phyloP scores from a whole-genome alignment of 2,888 invertebrate genomes.

The Callyntrura guangdongensis region DNA sequence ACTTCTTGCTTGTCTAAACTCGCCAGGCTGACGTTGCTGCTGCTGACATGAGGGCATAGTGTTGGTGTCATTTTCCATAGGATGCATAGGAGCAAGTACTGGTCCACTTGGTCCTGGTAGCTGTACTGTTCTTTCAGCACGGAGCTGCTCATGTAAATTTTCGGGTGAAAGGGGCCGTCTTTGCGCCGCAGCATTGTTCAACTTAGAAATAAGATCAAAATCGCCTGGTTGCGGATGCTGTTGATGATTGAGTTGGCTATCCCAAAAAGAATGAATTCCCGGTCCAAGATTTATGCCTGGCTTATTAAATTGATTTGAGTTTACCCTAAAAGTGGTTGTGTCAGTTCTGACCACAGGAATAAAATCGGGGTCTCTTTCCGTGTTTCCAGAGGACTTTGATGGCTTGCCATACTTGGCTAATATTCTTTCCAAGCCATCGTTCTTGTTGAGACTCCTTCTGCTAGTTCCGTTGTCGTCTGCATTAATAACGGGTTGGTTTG shows the following conservation, averaged over 20 bases:
- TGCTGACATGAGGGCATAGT: neutral
- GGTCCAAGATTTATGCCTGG: neutral
- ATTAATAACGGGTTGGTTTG: constrained; percentile 3
- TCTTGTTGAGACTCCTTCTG: constrained; percentile 4
- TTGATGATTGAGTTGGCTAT: neutral
- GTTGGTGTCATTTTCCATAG: neutral
- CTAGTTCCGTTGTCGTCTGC: neutral
- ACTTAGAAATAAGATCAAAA: neutral
- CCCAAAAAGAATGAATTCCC: constrained; percentile 37
- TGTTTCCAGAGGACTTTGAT: neutral
- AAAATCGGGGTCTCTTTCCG: constrained; percentile 54
- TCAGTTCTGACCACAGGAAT: neutral
- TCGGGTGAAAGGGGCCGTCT: neutral
- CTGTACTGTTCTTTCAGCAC: neutral
- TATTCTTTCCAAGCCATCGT: constrained; percentile 70
- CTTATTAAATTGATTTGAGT: neutral
- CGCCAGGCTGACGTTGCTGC: no score
- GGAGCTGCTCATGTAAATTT: neutral
- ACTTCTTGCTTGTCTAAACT: neutral
- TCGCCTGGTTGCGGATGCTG: neutral
- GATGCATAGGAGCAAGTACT: neutral
- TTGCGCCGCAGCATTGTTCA: constrained; percentile 15
- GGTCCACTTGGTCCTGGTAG: constrained; percentile 27
- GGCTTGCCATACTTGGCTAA: constrained; percentile 72
- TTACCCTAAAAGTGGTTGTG: neutral